Evolutionary conservation across 2,888 invertebrate genomes (phyloP), one percentile per base, ranked within the genome.

Genomic region (Drepanosiphum platanoidis): DNA sequence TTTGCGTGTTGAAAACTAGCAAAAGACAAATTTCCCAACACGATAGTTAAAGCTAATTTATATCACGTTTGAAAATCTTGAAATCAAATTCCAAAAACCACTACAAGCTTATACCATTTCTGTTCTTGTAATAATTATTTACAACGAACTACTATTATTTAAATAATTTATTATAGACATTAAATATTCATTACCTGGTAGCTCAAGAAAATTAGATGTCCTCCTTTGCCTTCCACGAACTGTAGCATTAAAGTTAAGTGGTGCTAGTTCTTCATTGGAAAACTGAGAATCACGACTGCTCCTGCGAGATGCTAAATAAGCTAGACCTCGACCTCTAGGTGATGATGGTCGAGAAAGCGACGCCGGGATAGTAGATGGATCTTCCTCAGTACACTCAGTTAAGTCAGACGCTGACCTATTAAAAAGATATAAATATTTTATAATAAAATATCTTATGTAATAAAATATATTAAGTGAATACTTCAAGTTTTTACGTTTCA

Each of bases 151-250:
- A 1, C 27, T 52, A 61, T 11, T n/a, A 8, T 27, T 27, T 46
- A 42, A 42, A 61, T 61, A 27, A 1, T 22, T 2, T 3, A 8
- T 27, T 22, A 2, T 61, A 9, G 1, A 61, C 27, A 61, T 11
- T 61, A 0, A 27, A n/a, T 52, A 32, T 75, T 32, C 89, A 90
- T 91, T 89, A 96, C 96, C 95, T 90, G 96, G 96, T 88, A 96
- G 90, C 89, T 96, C 96, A 80, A 96, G 91, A 89, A 96, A 96
- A 90, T 96, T 96, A 0, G 96, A 96, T 5, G 95, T 96, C 88
- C 96, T 91, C 42, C 96, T 91, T 89, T 95, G 95, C 30, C 95
- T 91, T 1, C 94, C 94, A 3, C 95, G 92, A 88, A 93, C 93
- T 36, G 95, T 94, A 87, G 94, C 93, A 89, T 94, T 94, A 90